Evolutionary conservation across 1,140 invertebrate genomes (phyloP), one percentile per base, ranked within the genome.

Genomic region (Proctacanthus coquilletti): DNA sequence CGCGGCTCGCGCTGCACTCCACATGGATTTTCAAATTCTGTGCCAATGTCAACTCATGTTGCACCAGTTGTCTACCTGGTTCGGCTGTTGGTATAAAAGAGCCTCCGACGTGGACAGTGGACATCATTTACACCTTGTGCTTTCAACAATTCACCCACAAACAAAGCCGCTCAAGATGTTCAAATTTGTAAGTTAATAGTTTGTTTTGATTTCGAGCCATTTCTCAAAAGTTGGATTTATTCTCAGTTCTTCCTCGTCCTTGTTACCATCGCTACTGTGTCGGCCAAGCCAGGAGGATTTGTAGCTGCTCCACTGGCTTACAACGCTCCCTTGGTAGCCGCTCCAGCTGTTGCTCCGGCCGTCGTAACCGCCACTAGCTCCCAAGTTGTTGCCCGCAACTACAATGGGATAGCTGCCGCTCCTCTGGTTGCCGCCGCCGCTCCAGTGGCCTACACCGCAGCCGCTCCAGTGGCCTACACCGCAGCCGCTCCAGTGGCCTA

Each of bases 261-360:
- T 18, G 50, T 61, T 40, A 60, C 57, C 36, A 56, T 55, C 36
- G 55, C 54, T 34, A 52, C 59, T 20, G 58, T n/a, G n/a, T n/a
- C n/a, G n/a, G n/a, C 41, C 27, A 55, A 61, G 34, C 61, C 56
- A 4, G 52, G 52, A 39, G 45, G 39, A 20, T 45, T 51, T 31
- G 46, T 41, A 3, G 46, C 43, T 0, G 46, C 49, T 4, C 23
- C 42, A 17, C 29, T 34, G 11, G 32, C 32, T 11, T 34, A 34
- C 32, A 13, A 9, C 3, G 43, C 49, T 11, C 34, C 50, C n/a
- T 9, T 50, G 4, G 20, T 56, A 17, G 52, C 50, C 8, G 61
- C 51, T 21, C 42, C 47, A 18, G 40, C 51, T 9, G n/a, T n/a
- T n/a, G n/a, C n/a, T n/a, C 50, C 51, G 5, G 42, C 46, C 1